A percentile compares a stretch with the other conserved stretches of the same genome.
These are phyloP conservation scores for Orgyia antiqua DNA, from an alignment of 2,888 invertebrate species.

Conservation along the genomic window DNA sequence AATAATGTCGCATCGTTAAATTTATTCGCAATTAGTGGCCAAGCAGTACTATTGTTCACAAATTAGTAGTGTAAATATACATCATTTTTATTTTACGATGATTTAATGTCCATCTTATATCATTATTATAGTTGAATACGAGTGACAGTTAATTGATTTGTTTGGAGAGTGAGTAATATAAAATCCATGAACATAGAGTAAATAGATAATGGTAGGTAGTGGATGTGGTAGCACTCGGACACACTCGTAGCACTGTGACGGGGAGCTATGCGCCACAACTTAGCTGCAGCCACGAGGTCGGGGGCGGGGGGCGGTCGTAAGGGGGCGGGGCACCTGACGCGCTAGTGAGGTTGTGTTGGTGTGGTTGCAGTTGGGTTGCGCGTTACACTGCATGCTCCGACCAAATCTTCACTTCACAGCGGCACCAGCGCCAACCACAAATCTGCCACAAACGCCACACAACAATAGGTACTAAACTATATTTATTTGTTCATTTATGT, in stretches of 20 bases:
- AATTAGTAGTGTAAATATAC: constrained; percentile 26
- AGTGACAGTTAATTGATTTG: constrained; percentile 59
- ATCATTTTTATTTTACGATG: constrained; percentile 16
- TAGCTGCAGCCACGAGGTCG: constrained; percentile 35
- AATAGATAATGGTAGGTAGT: constrained; percentile 56
- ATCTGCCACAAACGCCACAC: constrained; percentile 75
- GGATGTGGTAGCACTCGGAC: constrained; percentile 60
- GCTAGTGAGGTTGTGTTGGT: constrained; percentile 75
- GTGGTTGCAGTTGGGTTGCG: constrained; percentile 94
- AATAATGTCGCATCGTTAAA: constrained; percentile 25
- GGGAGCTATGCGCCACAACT: constrained; percentile 20
- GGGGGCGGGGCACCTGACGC: constrained; percentile 33
- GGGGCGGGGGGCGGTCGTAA: constrained; percentile 16
- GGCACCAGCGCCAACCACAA: constrained; percentile 77
- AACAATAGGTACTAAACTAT: constrained; percentile 77
- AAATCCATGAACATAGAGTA: constrained; percentile 42
- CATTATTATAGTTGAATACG: constrained; percentile 1
- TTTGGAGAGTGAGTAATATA: constrained; percentile 51
- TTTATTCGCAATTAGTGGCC: constrained; percentile 45
- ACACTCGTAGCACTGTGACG: constrained; percentile 12
- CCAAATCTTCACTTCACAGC: constrained; percentile 77
- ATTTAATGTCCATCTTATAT: too few relatives aligned
- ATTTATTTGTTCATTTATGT: constrained; percentile 70
- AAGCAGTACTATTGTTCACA: constrained; percentile 36
- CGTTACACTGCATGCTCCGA: constrained; percentile 93